phyloP scores from a whole-genome alignment of 2,113 vertebrate species.

The Datnioides undecimradiatus region DNA sequence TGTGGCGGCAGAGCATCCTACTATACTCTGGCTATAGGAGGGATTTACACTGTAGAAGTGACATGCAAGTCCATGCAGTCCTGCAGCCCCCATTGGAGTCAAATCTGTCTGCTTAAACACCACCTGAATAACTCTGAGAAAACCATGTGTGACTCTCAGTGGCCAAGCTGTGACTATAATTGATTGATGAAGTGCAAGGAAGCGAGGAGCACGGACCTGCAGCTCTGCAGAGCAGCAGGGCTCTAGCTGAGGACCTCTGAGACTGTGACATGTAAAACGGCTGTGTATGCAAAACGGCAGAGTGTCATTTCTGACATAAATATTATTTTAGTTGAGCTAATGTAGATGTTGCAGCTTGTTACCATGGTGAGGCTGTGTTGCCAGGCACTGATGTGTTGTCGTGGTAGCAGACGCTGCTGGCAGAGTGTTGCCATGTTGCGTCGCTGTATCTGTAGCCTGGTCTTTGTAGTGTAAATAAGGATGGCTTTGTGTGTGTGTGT shows the following conservation, averaged over 20 bases:
- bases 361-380: slow-evolving; percentile 69
- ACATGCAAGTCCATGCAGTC: slow-evolving; percentile 25
- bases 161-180: slow-evolving; percentile 56
- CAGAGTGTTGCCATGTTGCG: slow-evolving; percentile 66
- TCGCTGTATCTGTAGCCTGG: slow-evolving; percentile 47
- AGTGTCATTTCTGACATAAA: slow-evolving; percentile 50
- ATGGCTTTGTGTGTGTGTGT: slow-evolving; percentile 20
- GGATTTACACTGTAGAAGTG: slow-evolving; percentile 41
- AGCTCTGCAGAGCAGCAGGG: background rate
- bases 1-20: slow-evolving; percentile 21
- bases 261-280: slow-evolving; percentile 19
- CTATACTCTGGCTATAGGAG: background rate
- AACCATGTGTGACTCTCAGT: slow-evolving; percentile 61
- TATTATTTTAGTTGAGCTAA: slow-evolving; percentile 48
- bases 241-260: slow-evolving; percentile 21
- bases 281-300: slow-evolving; percentile 28
- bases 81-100: slow-evolving; percentile 26
- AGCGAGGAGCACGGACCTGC: slow-evolving; percentile 27
- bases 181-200: slow-evolving; percentile 65
- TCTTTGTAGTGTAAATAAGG: slow-evolving; percentile 81
- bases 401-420: slow-evolving; percentile 70
- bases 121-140: slow-evolving; percentile 50
- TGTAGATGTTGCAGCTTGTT: slow-evolving; percentile 68
- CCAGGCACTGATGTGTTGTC: slow-evolving; percentile 69
- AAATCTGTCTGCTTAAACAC: slow-evolving; percentile 11